These are phyloP conservation scores for Caenorhabditis wallacei DNA, from an alignment of 2,888 invertebrate genomes.

Conservation along the genomic window DNA sequence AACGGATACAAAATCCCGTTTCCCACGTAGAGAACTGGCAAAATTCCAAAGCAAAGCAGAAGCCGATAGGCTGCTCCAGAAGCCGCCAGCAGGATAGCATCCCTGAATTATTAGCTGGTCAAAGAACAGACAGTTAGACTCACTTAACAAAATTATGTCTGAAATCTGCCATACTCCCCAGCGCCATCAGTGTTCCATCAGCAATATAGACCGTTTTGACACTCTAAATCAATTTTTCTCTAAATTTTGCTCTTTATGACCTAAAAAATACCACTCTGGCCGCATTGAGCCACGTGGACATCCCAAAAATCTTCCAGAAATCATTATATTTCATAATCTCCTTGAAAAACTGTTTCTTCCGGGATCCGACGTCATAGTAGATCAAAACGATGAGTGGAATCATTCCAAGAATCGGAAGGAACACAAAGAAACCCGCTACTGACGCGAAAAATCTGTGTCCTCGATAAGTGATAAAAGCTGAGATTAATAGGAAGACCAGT, in stretches of 20 bases:
- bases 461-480: slow-evolving; percentile 42
- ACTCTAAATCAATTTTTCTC: slow-evolving; percentile 17
- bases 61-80: slow-evolving; percentile 47
- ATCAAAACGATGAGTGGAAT: slow-evolving; percentile 25
- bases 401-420: slow-evolving; percentile 51
- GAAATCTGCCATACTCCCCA: slow-evolving; percentile 54
- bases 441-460: slow-evolving; percentile 52
- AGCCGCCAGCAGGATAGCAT: slow-evolving; percentile 49
- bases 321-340: slow-evolving; percentile 33
- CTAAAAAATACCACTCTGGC: slow-evolving; percentile 45
- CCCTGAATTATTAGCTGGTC: slow-evolving; percentile 11
- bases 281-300: slow-evolving; percentile 45
- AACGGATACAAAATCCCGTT: slow-evolving; percentile 48
- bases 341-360: slow-evolving; percentile 31
- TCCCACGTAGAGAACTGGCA: slow-evolving; percentile 38
- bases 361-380: slow-evolving; percentile 42
- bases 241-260: too few relatives aligned
- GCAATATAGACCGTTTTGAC: slow-evolving; percentile 59
- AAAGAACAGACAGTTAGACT: not conserved
- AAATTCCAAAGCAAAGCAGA: slow-evolving; percentile 39
- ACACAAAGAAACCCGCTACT: slow-evolving; percentile 42
- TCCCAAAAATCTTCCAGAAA: slow-evolving; percentile 23
- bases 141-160: slow-evolving; percentile 55
- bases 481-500: slow-evolving; percentile 21
- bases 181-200: slow-evolving; percentile 50